Percentiles rank a stretch among this genome's conserved stretches.
phyloP scores from a whole-genome alignment of 30 jellyfish, hydroid and myxozoan species.

The Catostylus mosaicus region DNA sequence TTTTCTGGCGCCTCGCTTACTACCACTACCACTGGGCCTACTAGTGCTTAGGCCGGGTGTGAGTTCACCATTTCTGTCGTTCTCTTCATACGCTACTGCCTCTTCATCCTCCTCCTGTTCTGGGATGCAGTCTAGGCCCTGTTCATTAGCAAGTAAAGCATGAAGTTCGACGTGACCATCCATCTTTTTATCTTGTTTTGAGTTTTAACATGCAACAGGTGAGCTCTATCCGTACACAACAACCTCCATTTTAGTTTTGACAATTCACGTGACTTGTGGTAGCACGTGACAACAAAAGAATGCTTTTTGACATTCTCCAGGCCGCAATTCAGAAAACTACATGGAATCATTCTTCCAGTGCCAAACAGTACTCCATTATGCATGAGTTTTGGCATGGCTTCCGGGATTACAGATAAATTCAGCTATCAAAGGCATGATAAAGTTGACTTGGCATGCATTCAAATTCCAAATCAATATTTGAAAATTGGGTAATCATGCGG shows the following conservation, averaged over 20 bases:
- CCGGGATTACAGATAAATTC: no score
- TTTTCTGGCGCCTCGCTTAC: constrained; percentile 41
- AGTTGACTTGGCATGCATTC: no score
- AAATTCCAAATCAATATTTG: no score
- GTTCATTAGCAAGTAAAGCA: constrained; percentile 63
- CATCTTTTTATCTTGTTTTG: constrained; percentile 2
- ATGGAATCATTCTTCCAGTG: no score
- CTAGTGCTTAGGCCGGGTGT: constrained; percentile 56
- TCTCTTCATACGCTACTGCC: constrained; percentile 31
- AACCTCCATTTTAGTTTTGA: constrained; percentile 59
- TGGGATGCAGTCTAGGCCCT: constrained; percentile 64
- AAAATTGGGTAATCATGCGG: no score
- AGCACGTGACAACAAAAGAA: constrained; percentile 70
- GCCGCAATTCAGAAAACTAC: neutral
- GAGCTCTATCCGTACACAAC: constrained; percentile 63
- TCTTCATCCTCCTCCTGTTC: constrained; percentile 74
- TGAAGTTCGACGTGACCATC: constrained; percentile 68
- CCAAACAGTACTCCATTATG: no score
- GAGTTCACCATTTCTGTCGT: constrained; percentile 59
- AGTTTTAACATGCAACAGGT: constrained; percentile 39
- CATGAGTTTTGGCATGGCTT: no score
- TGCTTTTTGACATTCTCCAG: constrained; percentile 32
- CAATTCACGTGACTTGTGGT: constrained; percentile 60
- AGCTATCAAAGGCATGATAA: no score
- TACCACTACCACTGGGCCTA: constrained; percentile 37